These are phyloP conservation scores for Euproctis similis DNA, from an alignment of 2,888 invertebrate genomes.

Conservation along the genomic window DNA sequence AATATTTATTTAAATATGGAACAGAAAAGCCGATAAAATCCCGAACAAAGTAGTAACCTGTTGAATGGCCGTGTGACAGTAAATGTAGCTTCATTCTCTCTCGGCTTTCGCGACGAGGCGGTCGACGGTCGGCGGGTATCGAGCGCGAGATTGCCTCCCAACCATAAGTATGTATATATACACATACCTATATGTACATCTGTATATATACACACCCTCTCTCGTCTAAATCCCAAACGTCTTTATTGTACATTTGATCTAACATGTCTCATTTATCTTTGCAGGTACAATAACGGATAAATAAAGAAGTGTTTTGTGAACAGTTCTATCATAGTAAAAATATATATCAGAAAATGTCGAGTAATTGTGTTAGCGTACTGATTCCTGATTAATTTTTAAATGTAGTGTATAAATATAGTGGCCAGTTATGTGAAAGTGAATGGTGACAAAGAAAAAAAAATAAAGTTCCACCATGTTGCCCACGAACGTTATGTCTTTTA, in stretches of 20 bases:
- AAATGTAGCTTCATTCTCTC: conserved; percentile 39
- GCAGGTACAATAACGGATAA: conserved; percentile 24
- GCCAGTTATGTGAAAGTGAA: conserved; percentile 45
- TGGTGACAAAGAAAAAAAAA: conserved; percentile 22
- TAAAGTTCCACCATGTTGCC: conserved; percentile 84
- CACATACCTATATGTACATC: conserved; percentile 10
- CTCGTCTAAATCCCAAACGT: conserved; percentile 8
- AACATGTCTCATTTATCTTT: conserved; percentile 21
- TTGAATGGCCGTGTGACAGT: conserved; percentile 37
- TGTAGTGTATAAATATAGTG: conserved; percentile 23
- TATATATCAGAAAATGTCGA: conserved; percentile 44
- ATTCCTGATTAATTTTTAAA: conserved; percentile 48
- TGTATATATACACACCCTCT: too few species aligned
- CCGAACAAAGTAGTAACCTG: conserved; percentile 46
- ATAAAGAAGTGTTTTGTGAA: conserved; percentile 16
- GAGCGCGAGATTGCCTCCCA: conserved; percentile 18
- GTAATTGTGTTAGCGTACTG: conserved; percentile 51
- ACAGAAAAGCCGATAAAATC: conserved; percentile 29
- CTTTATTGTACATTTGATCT: conserved; percentile 17
- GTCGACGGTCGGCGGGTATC: conserved; percentile 33
- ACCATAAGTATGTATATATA: conserved; percentile 17
- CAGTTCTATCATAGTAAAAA: conserved; percentile 10
- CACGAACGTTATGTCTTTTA: conserved; percentile 92
- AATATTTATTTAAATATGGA: conserved; percentile 18
- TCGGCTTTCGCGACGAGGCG: conserved; percentile 30